phyloP scores from a whole-genome alignment of 2,888 invertebrate species.

The Deroplatys truncata region DNA sequence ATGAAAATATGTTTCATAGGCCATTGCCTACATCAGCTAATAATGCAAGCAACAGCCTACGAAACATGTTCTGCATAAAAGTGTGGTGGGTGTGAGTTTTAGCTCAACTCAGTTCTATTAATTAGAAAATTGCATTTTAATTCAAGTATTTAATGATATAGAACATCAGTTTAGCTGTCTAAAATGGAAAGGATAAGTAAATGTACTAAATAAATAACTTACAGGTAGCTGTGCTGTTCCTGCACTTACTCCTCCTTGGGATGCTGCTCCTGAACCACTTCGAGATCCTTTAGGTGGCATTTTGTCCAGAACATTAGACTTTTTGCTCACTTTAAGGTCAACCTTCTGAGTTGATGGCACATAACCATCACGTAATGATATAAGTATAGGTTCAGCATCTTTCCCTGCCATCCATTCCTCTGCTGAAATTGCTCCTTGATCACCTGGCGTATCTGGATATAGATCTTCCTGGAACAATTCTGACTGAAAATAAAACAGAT shows the following conservation, averaged over 20 bases:
- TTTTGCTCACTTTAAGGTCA: conserved; percentile 47
- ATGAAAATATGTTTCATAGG: too few relatives aligned
- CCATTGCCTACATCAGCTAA: too few relatives aligned
- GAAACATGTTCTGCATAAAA: too few relatives aligned
- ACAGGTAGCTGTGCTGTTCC: conserved; percentile 2
- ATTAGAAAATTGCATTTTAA: too few relatives aligned
- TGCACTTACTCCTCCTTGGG: neutral
- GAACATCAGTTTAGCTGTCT: too few relatives aligned
- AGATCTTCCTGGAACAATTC: conserved; percentile 96
- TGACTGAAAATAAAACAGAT: conserved; percentile 54
- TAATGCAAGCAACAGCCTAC: too few relatives aligned
- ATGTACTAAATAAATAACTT: neutral
- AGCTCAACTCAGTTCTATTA: too few relatives aligned
- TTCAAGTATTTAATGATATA: too few relatives aligned
- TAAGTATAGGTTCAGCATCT: conserved; percentile 85
- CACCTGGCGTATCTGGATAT: conserved; percentile 91
- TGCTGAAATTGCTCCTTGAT: conserved; percentile 81
- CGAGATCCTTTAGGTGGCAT: conserved; percentile 42
- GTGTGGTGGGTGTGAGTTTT: too few relatives aligned
- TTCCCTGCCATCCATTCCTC: conserved; percentile 90
- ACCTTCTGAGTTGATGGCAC: conserved; percentile 54
- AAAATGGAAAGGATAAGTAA: too few relatives aligned
- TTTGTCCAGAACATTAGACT: conserved; percentile 74
- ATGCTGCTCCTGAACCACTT: conserved; percentile 31
- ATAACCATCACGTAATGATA: conserved; percentile 82